Conservation (phyloP, 2,888 invertebrate species). For the Pharmacophagus antenor region DNA sequence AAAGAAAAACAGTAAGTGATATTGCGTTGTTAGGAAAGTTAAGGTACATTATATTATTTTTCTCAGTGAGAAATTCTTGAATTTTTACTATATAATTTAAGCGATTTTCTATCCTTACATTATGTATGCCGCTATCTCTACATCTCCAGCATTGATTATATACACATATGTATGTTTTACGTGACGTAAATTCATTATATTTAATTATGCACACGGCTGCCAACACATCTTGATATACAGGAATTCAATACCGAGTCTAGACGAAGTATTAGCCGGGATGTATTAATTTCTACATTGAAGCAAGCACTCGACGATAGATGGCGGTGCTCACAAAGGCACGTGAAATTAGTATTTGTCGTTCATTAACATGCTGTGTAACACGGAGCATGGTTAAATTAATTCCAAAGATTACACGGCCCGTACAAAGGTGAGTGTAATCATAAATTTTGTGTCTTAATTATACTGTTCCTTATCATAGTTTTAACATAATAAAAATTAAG, state of each 20-base stretch:
- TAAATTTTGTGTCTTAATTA: slow-evolving; percentile 6
- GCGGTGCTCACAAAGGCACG: slow-evolving; percentile 54
- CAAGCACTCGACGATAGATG: slow-evolving; percentile 40
- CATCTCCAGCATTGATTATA: neutral
- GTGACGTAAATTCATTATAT: slow-evolving; percentile 3
- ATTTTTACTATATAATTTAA: too few relatives aligned
- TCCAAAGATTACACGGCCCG: slow-evolving; percentile 38
- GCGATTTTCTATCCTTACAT: neutral
- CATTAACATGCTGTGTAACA: slow-evolving; percentile 47
- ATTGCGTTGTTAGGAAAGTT: too few relatives aligned
- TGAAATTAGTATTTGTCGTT: slow-evolving; percentile 64
- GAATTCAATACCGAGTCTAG: slow-evolving; percentile 27
- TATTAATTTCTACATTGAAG: slow-evolving; percentile 45
- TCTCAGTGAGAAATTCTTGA: too few relatives aligned
- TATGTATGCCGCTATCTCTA: neutral
- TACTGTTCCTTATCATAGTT: neutral
- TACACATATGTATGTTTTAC: neutral
- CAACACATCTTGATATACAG: slow-evolving; percentile 12
- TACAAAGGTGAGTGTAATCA: slow-evolving; percentile 23
- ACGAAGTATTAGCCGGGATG: slow-evolving; percentile 43
- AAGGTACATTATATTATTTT: too few relatives aligned
- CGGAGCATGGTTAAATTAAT: slow-evolving; percentile 26
- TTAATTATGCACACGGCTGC: neutral
- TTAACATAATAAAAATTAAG: too few relatives aligned
- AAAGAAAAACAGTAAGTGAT: too few relatives aligned